Conservation (phyloP, 2,888 invertebrate species). For the Hemaris fuciformis region DNA sequence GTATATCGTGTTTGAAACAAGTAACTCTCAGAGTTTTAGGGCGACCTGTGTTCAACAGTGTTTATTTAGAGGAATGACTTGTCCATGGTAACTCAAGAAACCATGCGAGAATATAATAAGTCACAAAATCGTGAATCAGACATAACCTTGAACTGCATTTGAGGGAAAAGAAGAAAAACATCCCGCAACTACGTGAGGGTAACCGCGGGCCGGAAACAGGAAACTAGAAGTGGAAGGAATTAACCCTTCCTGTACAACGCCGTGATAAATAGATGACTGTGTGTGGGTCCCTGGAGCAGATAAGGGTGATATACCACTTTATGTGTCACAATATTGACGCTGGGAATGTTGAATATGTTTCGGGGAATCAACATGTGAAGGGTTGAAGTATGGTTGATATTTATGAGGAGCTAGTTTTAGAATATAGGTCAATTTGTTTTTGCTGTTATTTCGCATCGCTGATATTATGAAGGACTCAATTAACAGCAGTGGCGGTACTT, state of each 20-base stretch:
- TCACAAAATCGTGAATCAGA: not conserved
- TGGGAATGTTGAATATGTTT: not conserved
- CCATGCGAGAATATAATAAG: no score
- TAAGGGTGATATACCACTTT: not conserved
- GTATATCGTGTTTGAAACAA: no score
- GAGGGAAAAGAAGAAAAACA: conserved; percentile 12
- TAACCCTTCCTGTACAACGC: conserved; percentile 13
- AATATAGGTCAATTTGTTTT: not conserved
- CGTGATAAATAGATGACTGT: conserved; percentile 10
- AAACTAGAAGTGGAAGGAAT: conserved; percentile 17
- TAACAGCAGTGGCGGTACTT: no score
- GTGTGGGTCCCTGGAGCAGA: not conserved
- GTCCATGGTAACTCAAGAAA: no score
- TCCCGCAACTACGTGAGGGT: conserved; percentile 3
- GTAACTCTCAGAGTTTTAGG: no score
- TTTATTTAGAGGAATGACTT: no score
- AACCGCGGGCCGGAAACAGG: conserved; percentile 13
- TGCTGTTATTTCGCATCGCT: no score
- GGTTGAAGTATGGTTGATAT: not conserved
- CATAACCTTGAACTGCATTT: not conserved
- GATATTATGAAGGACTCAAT: no score
- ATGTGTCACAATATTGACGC: not conserved
- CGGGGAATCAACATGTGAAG: not conserved
- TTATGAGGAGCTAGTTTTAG: not conserved
- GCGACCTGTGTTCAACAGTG: no score